A percentile compares a stretch with the other conserved stretches of the same genome.
Evolutionary conservation across 2,797 vertebrate genomes (phyloP).

Genomic region (Bradypodion pumilum): DNA sequence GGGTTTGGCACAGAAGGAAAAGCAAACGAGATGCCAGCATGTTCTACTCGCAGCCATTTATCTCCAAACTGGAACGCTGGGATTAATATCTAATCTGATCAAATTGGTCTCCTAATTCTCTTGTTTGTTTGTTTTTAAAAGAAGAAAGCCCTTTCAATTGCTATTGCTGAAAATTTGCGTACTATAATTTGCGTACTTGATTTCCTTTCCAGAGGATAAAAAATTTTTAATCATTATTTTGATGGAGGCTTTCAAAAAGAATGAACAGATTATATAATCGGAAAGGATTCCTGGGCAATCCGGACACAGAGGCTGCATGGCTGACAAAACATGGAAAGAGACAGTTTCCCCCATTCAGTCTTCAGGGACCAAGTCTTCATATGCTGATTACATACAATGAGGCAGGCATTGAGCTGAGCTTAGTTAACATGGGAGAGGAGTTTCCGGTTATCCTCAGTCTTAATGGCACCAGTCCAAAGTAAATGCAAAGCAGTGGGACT

Average conservation of each 20-base stretch:
- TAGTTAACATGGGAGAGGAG: no score
- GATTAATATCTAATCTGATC: constrained; percentile 34
- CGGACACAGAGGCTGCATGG: background rate
- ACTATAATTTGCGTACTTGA: constrained; percentile 7
- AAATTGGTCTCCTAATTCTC: constrained; percentile 13
- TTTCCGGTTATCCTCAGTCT: background rate
- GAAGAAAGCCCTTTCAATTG: background rate
- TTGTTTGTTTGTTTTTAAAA: background rate
- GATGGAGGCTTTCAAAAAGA: background rate
- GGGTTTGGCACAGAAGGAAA: background rate
- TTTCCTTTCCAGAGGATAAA: background rate
- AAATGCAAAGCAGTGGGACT: background rate
- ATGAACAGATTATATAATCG: background rate
- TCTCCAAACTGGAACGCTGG: constrained; percentile 6
- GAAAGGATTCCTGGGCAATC: background rate
- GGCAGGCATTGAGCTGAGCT: background rate
- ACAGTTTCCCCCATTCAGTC: background rate
- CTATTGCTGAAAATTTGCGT: background rate
- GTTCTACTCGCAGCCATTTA: background rate
- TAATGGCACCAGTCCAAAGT: background rate
- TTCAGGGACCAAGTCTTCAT: background rate
- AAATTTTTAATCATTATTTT: background rate
- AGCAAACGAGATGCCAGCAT: background rate
- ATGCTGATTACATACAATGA: background rate
- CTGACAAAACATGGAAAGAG: background rate